Percentiles rank a stretch among this genome's conserved stretches.
Evolutionary conservation across 2,888 invertebrate species (phyloP).

Genomic region (Heliconius aoede): DNA sequence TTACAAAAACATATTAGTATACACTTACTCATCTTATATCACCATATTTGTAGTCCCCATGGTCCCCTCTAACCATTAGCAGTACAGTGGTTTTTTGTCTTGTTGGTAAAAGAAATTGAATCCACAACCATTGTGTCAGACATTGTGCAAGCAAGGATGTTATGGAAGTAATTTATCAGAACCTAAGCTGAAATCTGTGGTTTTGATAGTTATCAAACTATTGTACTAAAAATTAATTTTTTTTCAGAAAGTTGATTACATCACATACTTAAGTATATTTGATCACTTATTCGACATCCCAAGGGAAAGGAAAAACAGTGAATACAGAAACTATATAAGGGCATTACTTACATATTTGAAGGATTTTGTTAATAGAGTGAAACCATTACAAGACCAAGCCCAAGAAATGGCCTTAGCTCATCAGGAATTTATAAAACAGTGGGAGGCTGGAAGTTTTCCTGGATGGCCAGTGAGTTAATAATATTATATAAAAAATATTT

Average conservation of each 20-base stretch:
- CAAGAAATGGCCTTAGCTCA: slow-evolving; percentile 90
- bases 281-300: slow-evolving; percentile 98
- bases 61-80: too few relatives aligned
- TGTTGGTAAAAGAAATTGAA: too few relatives aligned
- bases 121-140: too few relatives aligned
- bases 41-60: not conserved
- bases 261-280: slow-evolving; percentile 95
- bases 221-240: not conserved
- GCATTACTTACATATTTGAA: slow-evolving; percentile 93
- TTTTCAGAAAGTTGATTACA: slow-evolving; percentile 94
- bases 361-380: slow-evolving; percentile 91
- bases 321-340: slow-evolving; percentile 93
- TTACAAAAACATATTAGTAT: not conserved
- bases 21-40: not conserved
- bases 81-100: too few relatives aligned
- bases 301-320: slow-evolving; percentile 94
- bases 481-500: not conserved
- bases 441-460: slow-evolving; percentile 94
- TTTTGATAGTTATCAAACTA: not conserved
- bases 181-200: not conserved
- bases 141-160: too few relatives aligned
- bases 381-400: slow-evolving; percentile 92
- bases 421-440: slow-evolving; percentile 92
- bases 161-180: too few relatives aligned
- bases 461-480: slow-evolving; percentile 92